Evolutionary conservation across 2,888 invertebrate species (phyloP), one percentile per base, ranked within the genome.

Genomic region (Allolobophora icterica): DNA sequence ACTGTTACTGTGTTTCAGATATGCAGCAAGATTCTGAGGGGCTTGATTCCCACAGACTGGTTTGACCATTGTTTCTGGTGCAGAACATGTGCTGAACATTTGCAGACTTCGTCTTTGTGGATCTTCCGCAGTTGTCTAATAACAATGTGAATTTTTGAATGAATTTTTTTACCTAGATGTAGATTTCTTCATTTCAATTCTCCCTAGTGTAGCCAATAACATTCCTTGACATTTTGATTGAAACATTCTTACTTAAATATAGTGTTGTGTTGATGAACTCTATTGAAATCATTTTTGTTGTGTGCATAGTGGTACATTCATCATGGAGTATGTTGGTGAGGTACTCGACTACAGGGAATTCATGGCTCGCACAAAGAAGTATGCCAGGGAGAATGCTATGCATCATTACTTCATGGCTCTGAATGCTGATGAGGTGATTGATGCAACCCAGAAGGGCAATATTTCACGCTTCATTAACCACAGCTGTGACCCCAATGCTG

Each of bases 341-440:
- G 98, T 99, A 0, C 96, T 99, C 19, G 97, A 98, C 95, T 97
- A 97, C 90, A 97, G 97, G n/a, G 98, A 98, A 95, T 99, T 99
- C 95, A 97, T 97, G 94, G 96, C 97, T 91, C 96, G 99, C 17
- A 97, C 98, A 0, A 97, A 97, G 94, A 97, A 97, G 89, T 99
- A 99, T 95, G 98, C 98, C 0, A 97, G 97, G 93, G 97, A 97
- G 92, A 98, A 98, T 95, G 97, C 97, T 94, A 96, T 97, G 71
- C 99, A 99, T 95, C 98, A 98, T 95, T 99, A 99, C 95, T 99
- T 99, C 95, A 99, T 99, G 99, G 97, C 99, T 0, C 96, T 99
- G 89, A 97, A 98, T 94, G 97, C 98, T 0, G 98, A 99, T 95
- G 97, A 97, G 92, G 97, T 98, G 91, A 99, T 99, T 92, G 99